A percentile compares a stretch with the other conserved stretches of the same genome.
These are phyloP conservation scores for Macrotis lagotis DNA, from an alignment of 2,113 vertebrate species.

Conservation along the genomic window DNA sequence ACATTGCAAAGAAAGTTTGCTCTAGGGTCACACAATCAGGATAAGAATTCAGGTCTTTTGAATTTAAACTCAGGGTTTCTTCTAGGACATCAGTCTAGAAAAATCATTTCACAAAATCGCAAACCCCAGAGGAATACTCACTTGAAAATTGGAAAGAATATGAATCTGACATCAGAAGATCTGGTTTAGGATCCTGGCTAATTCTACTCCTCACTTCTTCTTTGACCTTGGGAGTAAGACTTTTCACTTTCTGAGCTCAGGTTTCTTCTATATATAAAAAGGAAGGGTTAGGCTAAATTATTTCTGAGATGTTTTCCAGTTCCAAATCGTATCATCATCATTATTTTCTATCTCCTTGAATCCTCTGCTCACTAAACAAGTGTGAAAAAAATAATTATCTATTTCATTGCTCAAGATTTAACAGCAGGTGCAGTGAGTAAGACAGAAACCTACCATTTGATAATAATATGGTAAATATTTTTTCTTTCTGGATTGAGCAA, in stretches of 20 bases:
- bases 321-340: neutral
- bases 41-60: neutral
- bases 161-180: neutral
- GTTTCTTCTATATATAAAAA: neutral
- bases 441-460: constrained; percentile 52
- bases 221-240: neutral
- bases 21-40: neutral
- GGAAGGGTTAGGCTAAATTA: neutral
- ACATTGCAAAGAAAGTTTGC: neutral
- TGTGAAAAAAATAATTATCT: constrained; percentile 67
- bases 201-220: neutral
- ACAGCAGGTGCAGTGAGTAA: constrained; percentile 61
- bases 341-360: constrained; percentile 37
- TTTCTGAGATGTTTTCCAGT: neutral
- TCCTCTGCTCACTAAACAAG: constrained; percentile 57
- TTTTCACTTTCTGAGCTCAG: neutral
- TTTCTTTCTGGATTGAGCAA: constrained; percentile 58
- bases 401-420: constrained; percentile 59
- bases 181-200: neutral
- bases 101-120: neutral
- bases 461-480: constrained; percentile 70
- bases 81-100: neutral
- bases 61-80: neutral
- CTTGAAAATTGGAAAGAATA: neutral
- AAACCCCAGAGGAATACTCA: neutral